Evolutionary conservation across 2,797 vertebrate genomes (phyloP), one percentile per base, ranked within the genome.

Genomic region (Phataginus tricuspis): DNA sequence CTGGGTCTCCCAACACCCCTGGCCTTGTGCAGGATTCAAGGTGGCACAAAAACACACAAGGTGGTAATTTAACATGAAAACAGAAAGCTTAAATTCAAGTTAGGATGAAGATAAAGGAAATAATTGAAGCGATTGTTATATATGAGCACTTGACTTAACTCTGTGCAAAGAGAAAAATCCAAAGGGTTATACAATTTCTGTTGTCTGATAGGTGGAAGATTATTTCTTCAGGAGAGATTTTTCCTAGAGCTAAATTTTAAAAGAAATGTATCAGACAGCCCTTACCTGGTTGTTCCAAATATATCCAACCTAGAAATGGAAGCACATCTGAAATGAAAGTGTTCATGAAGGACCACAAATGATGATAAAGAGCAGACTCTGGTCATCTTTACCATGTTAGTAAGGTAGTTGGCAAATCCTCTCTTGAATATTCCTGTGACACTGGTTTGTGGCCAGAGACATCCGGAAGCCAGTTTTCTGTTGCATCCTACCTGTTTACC

Each of bases 221-320:
- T 14, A 31, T 66, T 85, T 95, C 89, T 83, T 93, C 29, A 57
- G 80, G 71, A 86, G 39, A 95, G 66, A 51, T 57, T 59, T 57
- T 86, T 74, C 51, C 59, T 31, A 29, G 59, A 74, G 72, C 78
- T 86, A 4, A 74, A 34, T 63, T 61, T 89, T 93, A 49, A 94
- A 95, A 95, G 59, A 86, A 69, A 13, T 31, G 3, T 49, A 34
- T 75, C 59, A 90, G 61, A 63, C 53, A n/a, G 78, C 51, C 84
- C 37, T 64, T 86, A 37, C 66, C 37, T 55, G 34, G 39, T 82
- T 9, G 53, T 10, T 79, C 82, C 72, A 89, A n/a, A 74, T 90
- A 87, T 64, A 69, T 63, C 74, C 42, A 27, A 16, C 84, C 93
- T 92, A 74, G 69, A 90, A 74, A 85, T 10, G 25, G 42, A 84